Conservation (phyloP, 2,888 invertebrate species). For the Archaeoteleia sp. region DNA sequence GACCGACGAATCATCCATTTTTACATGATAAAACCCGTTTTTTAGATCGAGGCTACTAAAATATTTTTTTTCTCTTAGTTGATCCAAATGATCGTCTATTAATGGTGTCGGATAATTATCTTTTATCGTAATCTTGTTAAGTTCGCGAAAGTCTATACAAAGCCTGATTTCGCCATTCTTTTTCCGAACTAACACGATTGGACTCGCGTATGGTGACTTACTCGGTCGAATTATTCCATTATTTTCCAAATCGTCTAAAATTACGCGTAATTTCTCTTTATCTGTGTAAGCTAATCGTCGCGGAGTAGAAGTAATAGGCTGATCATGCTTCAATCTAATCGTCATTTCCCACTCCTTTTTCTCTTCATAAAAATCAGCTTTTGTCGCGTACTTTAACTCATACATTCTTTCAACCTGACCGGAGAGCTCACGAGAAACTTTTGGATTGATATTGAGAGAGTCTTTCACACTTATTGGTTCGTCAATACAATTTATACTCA, state of each 20-base stretch:
- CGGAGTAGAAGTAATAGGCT: slow-evolving; percentile 11
- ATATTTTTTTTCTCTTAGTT: slow-evolving; percentile 7
- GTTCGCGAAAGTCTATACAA: slow-evolving; percentile 11
- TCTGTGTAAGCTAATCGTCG: slow-evolving; percentile 5
- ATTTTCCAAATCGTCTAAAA: slow-evolving; percentile 2
- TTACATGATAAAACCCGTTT: slow-evolving; percentile 17
- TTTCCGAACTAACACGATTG: slow-evolving; percentile 8
- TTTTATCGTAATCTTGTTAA: slow-evolving; percentile 17
- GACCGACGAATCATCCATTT: slow-evolving; percentile 10
- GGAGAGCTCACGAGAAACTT: neutral
- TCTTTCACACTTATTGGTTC: slow-evolving; percentile 1
- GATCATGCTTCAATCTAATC: slow-evolving; percentile 11
- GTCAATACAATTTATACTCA: neutral
- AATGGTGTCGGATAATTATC: slow-evolving; percentile 14
- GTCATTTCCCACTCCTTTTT: slow-evolving; percentile 6
- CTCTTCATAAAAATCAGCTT: neutral
- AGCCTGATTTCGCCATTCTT: slow-evolving; percentile 12
- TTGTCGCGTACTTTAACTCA: neutral
- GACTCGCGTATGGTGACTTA: slow-evolving; percentile 13
- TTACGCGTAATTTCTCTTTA: slow-evolving; percentile 3
- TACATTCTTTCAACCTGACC: neutral
- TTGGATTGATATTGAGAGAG: slow-evolving; percentile 7
- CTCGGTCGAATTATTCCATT: slow-evolving; percentile 6
- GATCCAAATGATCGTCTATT: slow-evolving; percentile 16
- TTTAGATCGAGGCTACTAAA: slow-evolving; percentile 11